phyloP scores from a whole-genome alignment of 1,140 invertebrate species.

The Euwallacea similis region DNA sequence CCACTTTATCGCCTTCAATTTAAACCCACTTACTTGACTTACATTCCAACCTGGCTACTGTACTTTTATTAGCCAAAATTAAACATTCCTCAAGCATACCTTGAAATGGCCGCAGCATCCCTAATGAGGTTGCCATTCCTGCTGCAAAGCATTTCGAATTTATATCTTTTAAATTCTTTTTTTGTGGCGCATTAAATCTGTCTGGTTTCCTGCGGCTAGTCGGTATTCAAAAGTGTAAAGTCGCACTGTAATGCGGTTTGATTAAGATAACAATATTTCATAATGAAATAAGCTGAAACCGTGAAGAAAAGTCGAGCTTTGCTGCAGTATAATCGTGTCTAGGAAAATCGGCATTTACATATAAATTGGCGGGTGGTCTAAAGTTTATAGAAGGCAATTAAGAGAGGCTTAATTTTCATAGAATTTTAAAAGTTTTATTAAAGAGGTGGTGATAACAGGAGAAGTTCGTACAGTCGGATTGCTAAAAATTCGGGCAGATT shows the following conservation, averaged over 20 bases:
- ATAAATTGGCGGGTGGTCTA: neutral
- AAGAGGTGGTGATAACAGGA: neutral
- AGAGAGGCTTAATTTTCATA: neutral
- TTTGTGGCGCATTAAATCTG: neutral
- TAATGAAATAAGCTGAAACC: neutral
- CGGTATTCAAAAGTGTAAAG: neutral
- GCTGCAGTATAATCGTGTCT: neutral
- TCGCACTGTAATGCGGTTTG: neutral
- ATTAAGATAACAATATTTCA: neutral
- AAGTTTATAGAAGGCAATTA: slow-evolving; percentile 4
- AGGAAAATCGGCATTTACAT: slow-evolving; percentile 1
- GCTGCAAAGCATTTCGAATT: neutral
- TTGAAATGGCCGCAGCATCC: slow-evolving; percentile 5
- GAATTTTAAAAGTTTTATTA: neutral
- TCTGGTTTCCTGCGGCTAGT: neutral
- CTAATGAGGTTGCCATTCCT: slow-evolving; percentile 12
- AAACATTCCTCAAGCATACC: slow-evolving; percentile 26
- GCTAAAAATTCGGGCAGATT: too few relatives aligned
- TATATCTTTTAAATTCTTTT: neutral
- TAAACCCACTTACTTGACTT: slow-evolving; percentile 24
- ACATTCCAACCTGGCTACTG: slow-evolving; percentile 11
- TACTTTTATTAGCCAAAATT: slow-evolving; percentile 21
- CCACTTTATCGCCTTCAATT: neutral
- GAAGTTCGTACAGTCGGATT: too few relatives aligned
- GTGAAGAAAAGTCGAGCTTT: neutral